Conservation (phyloP, 2,888 invertebrate species). For the Tenthredo amoena region DNA sequence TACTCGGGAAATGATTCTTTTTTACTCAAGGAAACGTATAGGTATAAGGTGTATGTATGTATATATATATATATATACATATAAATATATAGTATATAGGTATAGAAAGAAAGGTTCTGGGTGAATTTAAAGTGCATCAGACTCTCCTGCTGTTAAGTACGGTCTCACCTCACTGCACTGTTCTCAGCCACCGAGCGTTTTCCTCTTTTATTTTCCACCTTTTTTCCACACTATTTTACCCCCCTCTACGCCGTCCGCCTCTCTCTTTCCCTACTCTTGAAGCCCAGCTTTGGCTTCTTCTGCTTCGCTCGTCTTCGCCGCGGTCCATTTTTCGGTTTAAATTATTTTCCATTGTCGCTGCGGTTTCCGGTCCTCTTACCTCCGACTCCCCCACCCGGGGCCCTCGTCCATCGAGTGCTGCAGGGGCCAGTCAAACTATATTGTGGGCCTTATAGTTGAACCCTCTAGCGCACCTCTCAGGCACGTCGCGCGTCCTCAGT, state of each 20-base stretch:
- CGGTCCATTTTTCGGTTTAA: constrained; percentile 53
- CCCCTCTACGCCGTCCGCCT: constrained; percentile 21
- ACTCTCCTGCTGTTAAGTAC: constrained; percentile 51
- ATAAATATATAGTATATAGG: background rate
- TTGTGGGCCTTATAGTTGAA: constrained; percentile 38
- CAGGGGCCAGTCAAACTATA: constrained; percentile 46
- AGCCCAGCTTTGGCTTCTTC: constrained; percentile 19
- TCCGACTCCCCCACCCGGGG: constrained; percentile 9
- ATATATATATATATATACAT: background rate
- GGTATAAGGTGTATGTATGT: background rate
- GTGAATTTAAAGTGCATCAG: constrained; percentile 51
- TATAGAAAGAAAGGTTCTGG: constrained; percentile 35
- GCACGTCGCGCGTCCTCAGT: constrained; percentile 42
- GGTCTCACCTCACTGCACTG: constrained; percentile 52
- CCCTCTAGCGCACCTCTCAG: constrained; percentile 32
- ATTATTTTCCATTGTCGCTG: constrained; percentile 53
- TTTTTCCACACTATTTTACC: constrained; percentile 41
- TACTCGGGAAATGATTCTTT: constrained; percentile 19
- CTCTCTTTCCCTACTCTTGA: constrained; percentile 8
- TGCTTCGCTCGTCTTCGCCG: constrained; percentile 47
- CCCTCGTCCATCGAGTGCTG: constrained; percentile 39
- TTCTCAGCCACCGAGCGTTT: constrained; percentile 49
- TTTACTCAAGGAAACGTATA: background rate
- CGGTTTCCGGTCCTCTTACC: constrained; percentile 50
- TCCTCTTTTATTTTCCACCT: constrained; percentile 45